phyloP scores from a whole-genome alignment of 1,140 invertebrate genomes.

The Drosophila equinoxialis region DNA sequence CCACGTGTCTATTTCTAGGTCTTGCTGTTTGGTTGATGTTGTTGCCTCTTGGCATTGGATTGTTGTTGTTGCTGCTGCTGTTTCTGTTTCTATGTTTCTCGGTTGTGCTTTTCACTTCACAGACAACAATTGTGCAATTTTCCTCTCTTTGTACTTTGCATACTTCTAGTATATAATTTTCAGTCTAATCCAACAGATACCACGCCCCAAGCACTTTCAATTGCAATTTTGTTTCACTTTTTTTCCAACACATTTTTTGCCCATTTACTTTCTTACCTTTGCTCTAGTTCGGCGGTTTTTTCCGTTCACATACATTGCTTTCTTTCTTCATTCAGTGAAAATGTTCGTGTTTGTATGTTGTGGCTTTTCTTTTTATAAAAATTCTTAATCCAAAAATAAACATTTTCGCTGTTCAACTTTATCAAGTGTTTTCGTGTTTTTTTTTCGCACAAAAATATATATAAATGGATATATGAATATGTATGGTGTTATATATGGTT shows the following conservation, averaged over 20 bases:
- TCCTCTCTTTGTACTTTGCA: slow-evolving; percentile 39
- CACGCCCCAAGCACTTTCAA: slow-evolving; percentile 38
- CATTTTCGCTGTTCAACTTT: slow-evolving; percentile 17
- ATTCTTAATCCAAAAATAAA: slow-evolving; percentile 71
- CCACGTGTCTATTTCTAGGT: slow-evolving; percentile 80
- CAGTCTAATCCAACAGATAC: slow-evolving; percentile 22
- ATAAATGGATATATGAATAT: background rate
- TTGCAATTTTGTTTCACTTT: slow-evolving; percentile 49
- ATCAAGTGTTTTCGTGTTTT: slow-evolving; percentile 5
- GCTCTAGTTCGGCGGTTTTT: slow-evolving; percentile 57
- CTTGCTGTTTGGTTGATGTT: slow-evolving; percentile 37
- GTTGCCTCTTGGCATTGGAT: slow-evolving; percentile 57
- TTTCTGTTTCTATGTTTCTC: slow-evolving; percentile 27
- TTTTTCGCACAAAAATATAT: slow-evolving; percentile 14
- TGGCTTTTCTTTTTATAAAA: slow-evolving; percentile 55
- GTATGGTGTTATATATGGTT: background rate
- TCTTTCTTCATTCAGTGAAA: background rate
- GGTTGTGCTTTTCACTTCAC: slow-evolving; percentile 8
- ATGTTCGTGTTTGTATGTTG: background rate
- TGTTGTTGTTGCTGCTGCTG: slow-evolving; percentile 16
- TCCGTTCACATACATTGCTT: slow-evolving; percentile 30
- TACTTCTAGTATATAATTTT: slow-evolving; percentile 18
- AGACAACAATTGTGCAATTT: slow-evolving; percentile 68
- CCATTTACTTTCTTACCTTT: slow-evolving; percentile 60
- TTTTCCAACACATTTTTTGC: slow-evolving; percentile 18